Evolutionary conservation across 2,113 vertebrate genomes (phyloP).

Genomic region (Mobula birostris): DNA sequence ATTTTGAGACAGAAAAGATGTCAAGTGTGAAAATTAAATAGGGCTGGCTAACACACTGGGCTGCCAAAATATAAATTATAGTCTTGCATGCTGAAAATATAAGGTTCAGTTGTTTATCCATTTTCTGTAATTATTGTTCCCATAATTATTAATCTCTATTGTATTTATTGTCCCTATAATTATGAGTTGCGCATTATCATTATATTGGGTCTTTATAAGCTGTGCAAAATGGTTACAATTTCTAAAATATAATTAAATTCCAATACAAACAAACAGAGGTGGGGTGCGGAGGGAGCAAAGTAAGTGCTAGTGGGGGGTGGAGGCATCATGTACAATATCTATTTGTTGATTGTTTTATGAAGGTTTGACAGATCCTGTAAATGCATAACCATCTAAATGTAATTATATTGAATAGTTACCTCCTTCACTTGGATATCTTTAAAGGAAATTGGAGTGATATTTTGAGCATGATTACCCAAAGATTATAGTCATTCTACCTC

Average conservation of each 20-base stretch:
- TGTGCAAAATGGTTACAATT: neutral
- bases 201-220: neutral
- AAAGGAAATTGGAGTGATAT: neutral
- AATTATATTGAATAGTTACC: neutral
- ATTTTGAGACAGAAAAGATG: neutral
- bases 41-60: neutral
- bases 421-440: neutral
- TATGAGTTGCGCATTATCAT: neutral
- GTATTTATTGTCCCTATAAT: neutral
- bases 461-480: neutral
- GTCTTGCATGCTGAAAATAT: neutral
- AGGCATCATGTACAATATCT: neutral
- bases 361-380: neutral
- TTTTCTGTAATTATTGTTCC: neutral
- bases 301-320: too few species aligned
- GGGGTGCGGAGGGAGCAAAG: too few species aligned
- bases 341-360: neutral
- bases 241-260: neutral
- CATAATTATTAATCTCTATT: neutral
- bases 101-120: neutral
- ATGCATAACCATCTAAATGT: neutral
- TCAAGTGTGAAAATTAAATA: neutral
- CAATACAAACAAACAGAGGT: neutral
- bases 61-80: conserved; percentile 3
- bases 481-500: neutral